These are phyloP conservation scores for Tamandua tetradactyla DNA, from an alignment of 2,797 vertebrate genomes.

Conservation along the genomic window DNA sequence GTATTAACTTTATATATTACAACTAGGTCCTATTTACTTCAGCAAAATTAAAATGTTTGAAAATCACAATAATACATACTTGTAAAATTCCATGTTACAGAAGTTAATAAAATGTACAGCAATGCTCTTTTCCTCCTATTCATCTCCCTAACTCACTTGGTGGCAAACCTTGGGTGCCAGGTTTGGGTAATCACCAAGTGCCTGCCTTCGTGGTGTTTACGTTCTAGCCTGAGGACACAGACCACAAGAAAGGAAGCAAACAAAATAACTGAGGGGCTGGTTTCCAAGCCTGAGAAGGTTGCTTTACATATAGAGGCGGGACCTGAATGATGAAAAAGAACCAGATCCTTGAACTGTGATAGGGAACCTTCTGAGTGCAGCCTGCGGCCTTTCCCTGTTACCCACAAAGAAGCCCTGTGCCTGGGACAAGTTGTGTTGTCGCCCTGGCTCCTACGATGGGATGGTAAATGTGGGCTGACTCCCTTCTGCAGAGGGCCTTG, in stretches of 20 bases:
- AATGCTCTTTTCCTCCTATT: not conserved
- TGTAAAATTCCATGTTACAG: not conserved
- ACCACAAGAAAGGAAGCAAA: not conserved
- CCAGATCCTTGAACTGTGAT: not conserved
- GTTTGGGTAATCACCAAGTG: not conserved
- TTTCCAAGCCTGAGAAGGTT: not conserved
- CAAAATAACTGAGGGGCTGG: not conserved
- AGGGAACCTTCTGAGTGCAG: too few species aligned
- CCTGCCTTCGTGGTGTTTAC: not conserved
- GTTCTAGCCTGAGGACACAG: not conserved
- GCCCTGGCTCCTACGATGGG: too few species aligned
- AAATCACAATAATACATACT: not conserved
- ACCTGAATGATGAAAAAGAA: not conserved
- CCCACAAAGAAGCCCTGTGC: too few species aligned
- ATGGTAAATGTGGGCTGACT: too few species aligned
- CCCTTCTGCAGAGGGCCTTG: too few species aligned
- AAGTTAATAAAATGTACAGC: slow-evolving; percentile 8
- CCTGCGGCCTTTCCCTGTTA: too few species aligned
- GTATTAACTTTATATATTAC: slow-evolving; percentile 5
- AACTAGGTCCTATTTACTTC: slow-evolving; percentile 33
- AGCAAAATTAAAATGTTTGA: slow-evolving; percentile 50
- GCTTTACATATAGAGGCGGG: not conserved
- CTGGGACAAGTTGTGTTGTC: too few species aligned
- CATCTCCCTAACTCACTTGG: not conserved
- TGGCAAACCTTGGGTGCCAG: not conserved